Base-by-base conservation (phyloP, 2,888 invertebrate genomes). In the Caenorhabditis imperialis region DNA sequence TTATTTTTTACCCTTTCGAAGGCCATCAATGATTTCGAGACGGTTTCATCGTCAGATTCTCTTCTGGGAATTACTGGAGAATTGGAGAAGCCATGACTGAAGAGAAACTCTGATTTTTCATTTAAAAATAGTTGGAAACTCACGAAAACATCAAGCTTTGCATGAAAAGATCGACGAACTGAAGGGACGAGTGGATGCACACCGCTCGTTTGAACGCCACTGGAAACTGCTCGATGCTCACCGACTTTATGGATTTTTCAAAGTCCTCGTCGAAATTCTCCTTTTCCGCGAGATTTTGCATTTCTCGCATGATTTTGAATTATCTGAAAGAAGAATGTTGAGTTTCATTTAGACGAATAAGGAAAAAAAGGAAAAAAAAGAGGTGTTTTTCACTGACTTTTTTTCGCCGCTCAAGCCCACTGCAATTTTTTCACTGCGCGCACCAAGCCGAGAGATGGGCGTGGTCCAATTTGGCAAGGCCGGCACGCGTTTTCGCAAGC, bases 101-200 rank as follows among this genome's bases (percentile, higher is more conserved):
- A n/a, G n/a, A n/a, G n/a, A n/a, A n/a, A n/a, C n/a, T n/a, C n/a
- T n/a, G n/a, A 18, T 18, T 42, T 10, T 38, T 6, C 30, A 35
- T 55, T 16, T n/a, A 10, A n/a, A 12, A 16, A n/a, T n/a, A n/a
- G n/a, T n/a, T 14, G 30, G 38, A 22, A 57, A 61, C 58, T 69
- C 35, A 75, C 67, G 57, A 58, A 35, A 54, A 75, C 70, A 75
- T 65, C 6, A 75, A 2, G 33, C 42, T 61, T 30, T 75, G 75
- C 48, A 75, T 48, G 20, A 70, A 42, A 18, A 75, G 44, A 55
- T 75, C 75, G 10, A 75, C 51, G 33, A 75, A 75, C 47, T 75
- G 75, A 44, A 75, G 75, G 12, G 63, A 58, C 1, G 75, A 70
- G 23, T 75, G 75, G 35, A 75, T 75, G 35, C 75, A 75, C 1